Conservation (phyloP, 1,140 invertebrate species). For the Sminthurinus signatus region DNA sequence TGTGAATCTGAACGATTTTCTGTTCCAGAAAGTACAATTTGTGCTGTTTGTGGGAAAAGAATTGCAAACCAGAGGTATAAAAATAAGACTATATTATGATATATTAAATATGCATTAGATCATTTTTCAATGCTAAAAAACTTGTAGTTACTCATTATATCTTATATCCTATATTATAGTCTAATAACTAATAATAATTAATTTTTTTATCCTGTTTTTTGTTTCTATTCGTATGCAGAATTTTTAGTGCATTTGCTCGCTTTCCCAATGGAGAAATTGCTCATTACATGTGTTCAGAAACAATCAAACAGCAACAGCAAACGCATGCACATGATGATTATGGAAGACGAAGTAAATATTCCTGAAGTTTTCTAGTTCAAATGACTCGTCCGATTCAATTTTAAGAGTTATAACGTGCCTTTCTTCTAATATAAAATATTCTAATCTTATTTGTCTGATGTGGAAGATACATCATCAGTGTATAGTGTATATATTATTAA, state of each 20-base stretch:
- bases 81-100: background rate
- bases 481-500: too few relatives aligned
- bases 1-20: constrained; percentile 72
- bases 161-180: constrained; percentile 6
- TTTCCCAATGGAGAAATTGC: constrained; percentile 82
- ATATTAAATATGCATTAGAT: constrained; percentile 14
- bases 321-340: background rate
- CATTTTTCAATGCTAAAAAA: constrained; percentile 32
- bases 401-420: too few relatives aligned
- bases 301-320: too few relatives aligned
- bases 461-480: too few relatives aligned
- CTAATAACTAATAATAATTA: constrained; percentile 9
- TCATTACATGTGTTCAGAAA: constrained; percentile 54
- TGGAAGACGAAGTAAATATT: background rate
- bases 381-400: too few relatives aligned
- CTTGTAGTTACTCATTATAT: background rate
- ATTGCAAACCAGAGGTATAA: constrained; percentile 78
- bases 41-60: constrained; percentile 83
- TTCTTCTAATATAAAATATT: too few relatives aligned
- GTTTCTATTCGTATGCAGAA: constrained; percentile 38
- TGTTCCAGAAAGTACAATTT: constrained; percentile 78
- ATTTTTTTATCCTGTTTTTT: constrained; percentile 25
- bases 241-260: constrained; percentile 74
- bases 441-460: too few relatives aligned
- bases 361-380: background rate